phyloP scores from a whole-genome alignment of 2,888 invertebrate species.

The Leuctra nigra region DNA sequence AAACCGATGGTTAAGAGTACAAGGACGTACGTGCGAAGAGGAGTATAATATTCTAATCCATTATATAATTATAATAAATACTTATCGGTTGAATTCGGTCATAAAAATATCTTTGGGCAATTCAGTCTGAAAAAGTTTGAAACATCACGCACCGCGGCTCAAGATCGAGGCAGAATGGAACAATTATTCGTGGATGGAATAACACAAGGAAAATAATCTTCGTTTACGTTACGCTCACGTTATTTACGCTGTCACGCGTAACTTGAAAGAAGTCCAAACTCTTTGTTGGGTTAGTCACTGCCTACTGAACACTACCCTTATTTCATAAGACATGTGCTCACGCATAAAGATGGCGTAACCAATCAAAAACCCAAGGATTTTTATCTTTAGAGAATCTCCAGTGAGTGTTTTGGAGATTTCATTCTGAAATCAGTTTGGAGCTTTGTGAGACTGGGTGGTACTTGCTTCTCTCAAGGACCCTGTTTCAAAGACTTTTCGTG shows the following conservation, averaged over 20 bases:
- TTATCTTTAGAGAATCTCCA: no score
- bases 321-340: background rate
- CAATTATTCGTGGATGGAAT: conserved; percentile 10
- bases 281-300: background rate
- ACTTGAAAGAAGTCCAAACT: background rate
- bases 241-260: background rate
- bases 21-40: background rate
- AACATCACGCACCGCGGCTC: background rate
- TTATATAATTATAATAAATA: background rate
- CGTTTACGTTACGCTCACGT: conserved; percentile 7
- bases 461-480: no score
- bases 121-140: no score
- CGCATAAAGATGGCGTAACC: background rate
- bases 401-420: no score
- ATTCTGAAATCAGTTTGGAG: no score
- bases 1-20: background rate
- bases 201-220: background rate
- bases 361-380: background rate
- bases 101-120: no score
- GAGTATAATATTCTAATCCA: background rate
- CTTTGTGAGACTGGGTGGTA: no score
- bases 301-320: background rate
- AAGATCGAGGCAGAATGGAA: background rate
- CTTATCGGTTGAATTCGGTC: no score
- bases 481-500: no score